These are phyloP conservation scores for Frieseomelitta varia DNA, from an alignment of 1,140 invertebrate genomes.

Conservation along the genomic window DNA sequence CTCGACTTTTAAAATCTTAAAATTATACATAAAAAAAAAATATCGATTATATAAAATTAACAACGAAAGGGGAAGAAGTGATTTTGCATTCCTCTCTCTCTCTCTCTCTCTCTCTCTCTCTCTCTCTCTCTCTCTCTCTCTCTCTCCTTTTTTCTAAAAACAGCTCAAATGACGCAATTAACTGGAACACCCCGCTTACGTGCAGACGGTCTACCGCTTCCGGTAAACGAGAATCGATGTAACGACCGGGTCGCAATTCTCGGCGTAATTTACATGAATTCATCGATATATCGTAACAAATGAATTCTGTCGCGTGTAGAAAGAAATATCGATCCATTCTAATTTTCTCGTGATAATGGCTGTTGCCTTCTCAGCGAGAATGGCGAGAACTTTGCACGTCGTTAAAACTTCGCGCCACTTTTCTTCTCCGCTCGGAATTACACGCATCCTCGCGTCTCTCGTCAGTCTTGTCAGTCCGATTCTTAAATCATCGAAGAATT, in stretches of 20 bases:
- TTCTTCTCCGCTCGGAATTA: background rate
- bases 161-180: background rate
- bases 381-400: background rate
- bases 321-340: background rate
- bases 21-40: too few relatives aligned
- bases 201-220: background rate
- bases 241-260: background rate
- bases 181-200: background rate
- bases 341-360: background rate
- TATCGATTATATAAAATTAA: background rate
- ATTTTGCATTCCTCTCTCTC: background rate
- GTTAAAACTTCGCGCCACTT: background rate
- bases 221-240: slow-evolving; percentile 6
- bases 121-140: too few relatives aligned
- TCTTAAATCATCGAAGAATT: background rate
- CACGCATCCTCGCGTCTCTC: background rate
- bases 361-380: too few relatives aligned
- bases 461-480: background rate
- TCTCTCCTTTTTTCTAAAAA: background rate
- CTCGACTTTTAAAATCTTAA: too few relatives aligned
- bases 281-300: background rate
- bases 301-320: background rate
- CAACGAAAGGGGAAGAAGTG: background rate
- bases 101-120: too few relatives aligned
- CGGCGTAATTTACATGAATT: slow-evolving; percentile 13